Base-by-base conservation (phyloP, 92 coral and sea anemone genomes). In the Hydrozoanthus gracilis region DNA sequence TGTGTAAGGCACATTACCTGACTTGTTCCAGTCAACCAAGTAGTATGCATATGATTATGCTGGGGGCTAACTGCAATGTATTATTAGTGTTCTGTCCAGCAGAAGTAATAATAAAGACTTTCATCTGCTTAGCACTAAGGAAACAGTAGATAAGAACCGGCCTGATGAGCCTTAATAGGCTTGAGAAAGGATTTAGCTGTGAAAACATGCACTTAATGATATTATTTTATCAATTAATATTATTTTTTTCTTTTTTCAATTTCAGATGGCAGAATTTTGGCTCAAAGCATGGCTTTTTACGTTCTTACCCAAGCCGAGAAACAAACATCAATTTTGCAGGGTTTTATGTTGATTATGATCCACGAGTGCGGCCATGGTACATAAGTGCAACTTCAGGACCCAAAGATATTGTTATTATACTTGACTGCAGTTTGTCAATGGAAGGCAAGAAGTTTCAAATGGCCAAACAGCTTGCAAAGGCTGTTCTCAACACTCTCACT, bases 211-310 rank as follows among this genome's bases (percentile, higher is more conserved):
- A 27, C 39, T 27, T 68, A 13, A 8, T 58, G 15, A 58, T 4
- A 58, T 35, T 55, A 76, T 44, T 49, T 39, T 50, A 8, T 13
- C 3, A 15, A 8, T 14, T 51, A 11, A 17, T 52, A 17, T 8
- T 46, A 7, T 39, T 66, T 9, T 1, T 9, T 4, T 9, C 16
- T 11, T 8, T 7, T 6, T n/a, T 58, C 48, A 52, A 46, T 87
- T 8, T 10, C 76, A 97, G 99, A 86, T 97, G 99, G 99, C 99
- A 97, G 73, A 95, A 97, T 84, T 97, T 97, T 93, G 99, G 99
- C 82, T 97, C 99, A 35, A 92, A 88, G 5, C 90, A 97, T 51
- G 99, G 99, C 49, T 91, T 95, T 17, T 84, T 92, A 67, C 92
- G 99, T 4, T 88, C 91, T 74, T 97, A 93, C 67, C 99, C 99